Percentiles rank a stretch among this genome's conserved stretches.
These are phyloP conservation scores for Callopanchax toddi DNA, from an alignment of 2,113 vertebrate species.

Conservation along the genomic window DNA sequence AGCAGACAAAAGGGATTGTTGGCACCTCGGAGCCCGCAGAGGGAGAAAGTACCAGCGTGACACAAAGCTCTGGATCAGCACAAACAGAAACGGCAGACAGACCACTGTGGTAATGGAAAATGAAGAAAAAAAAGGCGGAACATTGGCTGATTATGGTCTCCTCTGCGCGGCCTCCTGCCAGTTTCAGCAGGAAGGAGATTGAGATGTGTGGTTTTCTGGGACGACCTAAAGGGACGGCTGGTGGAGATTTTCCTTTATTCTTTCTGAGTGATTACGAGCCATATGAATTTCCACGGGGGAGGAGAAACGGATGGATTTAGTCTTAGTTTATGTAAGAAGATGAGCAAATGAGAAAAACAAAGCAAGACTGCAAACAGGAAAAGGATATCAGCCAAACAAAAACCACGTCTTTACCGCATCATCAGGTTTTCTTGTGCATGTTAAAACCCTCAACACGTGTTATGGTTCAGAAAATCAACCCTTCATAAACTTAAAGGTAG, in stretches of 20 bases:
- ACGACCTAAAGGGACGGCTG: background rate
- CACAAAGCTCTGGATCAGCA: conserved; percentile 16
- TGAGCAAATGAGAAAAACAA: background rate
- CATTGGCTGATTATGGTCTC: conserved; percentile 3
- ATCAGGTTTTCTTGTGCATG: too few relatives aligned
- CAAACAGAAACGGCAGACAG: conserved; percentile 14
- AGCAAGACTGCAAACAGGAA: too few relatives aligned
- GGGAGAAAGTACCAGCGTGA: background rate
- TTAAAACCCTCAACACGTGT: too few relatives aligned
- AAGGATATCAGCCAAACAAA: too few relatives aligned
- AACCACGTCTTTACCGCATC: too few relatives aligned
- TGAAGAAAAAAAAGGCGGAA: background rate
- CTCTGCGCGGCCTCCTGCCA: conserved; percentile 3
- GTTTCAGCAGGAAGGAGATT: background rate
- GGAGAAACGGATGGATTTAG: background rate
- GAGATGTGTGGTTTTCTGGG: background rate
- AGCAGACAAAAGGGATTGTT: conserved; percentile 16
- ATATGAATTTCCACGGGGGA: background rate
- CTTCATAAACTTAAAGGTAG: too few relatives aligned
- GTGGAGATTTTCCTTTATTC: background rate
- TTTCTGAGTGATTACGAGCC: background rate
- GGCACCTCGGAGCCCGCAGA: background rate
- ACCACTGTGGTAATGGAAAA: background rate
- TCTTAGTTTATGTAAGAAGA: background rate
- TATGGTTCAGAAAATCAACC: too few relatives aligned